Percentiles rank a stretch among this genome's conserved stretches.
These are phyloP conservation scores for Meghimatium bilineatum DNA, from an alignment of 2,888 invertebrate genomes.

Conservation along the genomic window DNA sequence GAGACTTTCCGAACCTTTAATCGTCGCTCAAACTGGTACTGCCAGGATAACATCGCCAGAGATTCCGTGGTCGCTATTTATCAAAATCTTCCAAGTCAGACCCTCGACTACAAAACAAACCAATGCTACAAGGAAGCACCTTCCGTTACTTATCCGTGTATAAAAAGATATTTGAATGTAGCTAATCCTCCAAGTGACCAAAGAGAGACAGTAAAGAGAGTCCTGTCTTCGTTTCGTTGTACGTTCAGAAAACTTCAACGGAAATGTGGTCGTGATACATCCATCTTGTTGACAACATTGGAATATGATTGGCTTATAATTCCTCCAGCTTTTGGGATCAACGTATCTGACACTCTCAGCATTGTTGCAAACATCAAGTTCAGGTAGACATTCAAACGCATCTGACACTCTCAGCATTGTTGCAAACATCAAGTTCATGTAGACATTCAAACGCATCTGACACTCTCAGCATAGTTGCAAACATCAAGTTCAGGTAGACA, in stretches of 20 bases:
- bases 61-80: neutral
- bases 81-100: neutral
- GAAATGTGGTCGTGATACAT: neutral
- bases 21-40: conserved; percentile 22
- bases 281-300: conserved; percentile 19
- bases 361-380: conserved; percentile 7
- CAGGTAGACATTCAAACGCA: neutral
- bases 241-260: conserved; percentile 14
- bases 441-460: too few relatives aligned
- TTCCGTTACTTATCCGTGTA: conserved; percentile 4
- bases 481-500: too few relatives aligned
- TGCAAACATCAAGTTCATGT: too few relatives aligned
- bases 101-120: conserved; percentile 15
- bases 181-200: neutral
- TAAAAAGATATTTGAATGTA: conserved; percentile 3
- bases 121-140: conserved; percentile 29
- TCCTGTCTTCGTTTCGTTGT: conserved; percentile 26
- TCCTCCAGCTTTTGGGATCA: conserved; percentile 37
- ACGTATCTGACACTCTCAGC: conserved; percentile 21
- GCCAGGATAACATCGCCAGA: neutral
- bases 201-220: conserved; percentile 6
- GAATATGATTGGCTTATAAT: conserved; percentile 44
- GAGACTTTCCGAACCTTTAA: neutral
- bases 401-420: too few relatives aligned
- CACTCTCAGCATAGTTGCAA: too few relatives aligned